phyloP scores from a whole-genome alignment of 2,797 vertebrate genomes.

The Pangasius larnaudii region DNA sequence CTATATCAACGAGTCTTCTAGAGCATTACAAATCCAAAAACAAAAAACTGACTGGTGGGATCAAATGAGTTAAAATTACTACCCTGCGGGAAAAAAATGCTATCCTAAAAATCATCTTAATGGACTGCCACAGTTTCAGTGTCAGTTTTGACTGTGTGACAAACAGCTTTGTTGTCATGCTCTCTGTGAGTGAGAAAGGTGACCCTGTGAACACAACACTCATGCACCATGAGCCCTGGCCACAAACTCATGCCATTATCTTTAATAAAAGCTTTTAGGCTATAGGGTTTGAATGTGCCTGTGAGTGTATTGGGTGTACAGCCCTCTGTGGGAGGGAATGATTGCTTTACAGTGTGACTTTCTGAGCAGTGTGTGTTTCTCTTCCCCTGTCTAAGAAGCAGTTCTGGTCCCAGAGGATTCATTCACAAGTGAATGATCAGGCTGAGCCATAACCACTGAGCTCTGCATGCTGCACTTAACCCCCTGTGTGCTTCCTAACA shows the following conservation, averaged over 20 bases:
- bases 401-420: slow-evolving; percentile 55
- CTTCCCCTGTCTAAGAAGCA: slow-evolving; percentile 44
- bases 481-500: slow-evolving; percentile 51
- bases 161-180: slow-evolving; percentile 13
- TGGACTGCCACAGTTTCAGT: slow-evolving; percentile 24
- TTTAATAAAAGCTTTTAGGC: slow-evolving; percentile 48
- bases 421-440: slow-evolving; percentile 62
- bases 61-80: not conserved
- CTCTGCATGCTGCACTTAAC: slow-evolving; percentile 59
- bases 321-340: slow-evolving; percentile 56
- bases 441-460: slow-evolving; percentile 57
- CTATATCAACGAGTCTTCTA: not conserved
- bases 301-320: slow-evolving; percentile 41
- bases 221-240: not conserved
- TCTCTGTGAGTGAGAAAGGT: slow-evolving; percentile 17
- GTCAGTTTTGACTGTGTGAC: slow-evolving; percentile 15
- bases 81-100: no score
- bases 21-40: not conserved
- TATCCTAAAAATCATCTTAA: slow-evolving; percentile 15
- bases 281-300: slow-evolving; percentile 41
- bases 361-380: slow-evolving; percentile 45
- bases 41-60: not conserved
- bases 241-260: slow-evolving; percentile 38
- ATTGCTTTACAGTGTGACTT: slow-evolving; percentile 57
- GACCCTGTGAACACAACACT: slow-evolving; percentile 35